Evolutionary conservation across 64 coral and sea anemone genomes (phyloP), one percentile per base, ranked within the genome.

Genomic region (Acropora yongei): DNA sequence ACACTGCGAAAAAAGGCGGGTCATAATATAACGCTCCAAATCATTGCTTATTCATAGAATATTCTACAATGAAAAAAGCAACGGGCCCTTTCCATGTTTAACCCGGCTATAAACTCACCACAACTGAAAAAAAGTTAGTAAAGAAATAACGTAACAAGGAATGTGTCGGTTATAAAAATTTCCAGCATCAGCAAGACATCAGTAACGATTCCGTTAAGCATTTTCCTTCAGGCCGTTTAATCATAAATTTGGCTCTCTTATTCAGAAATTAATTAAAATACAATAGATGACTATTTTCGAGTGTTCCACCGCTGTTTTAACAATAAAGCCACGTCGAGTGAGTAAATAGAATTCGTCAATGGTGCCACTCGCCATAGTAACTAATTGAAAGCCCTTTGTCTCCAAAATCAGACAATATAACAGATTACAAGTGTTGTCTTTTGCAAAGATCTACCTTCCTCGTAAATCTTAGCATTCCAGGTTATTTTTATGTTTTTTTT

Each of bases 331-430:
- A 78, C 75, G 75, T 76, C 41, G 41, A 42, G 40, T 47, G 16
- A 16, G 45, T 47, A 42, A 60, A 61, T 20, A 30, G 40, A 80
- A 80, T 39, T 57, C 6, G 0, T 57, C 78, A 80, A 57, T 80
- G 17, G 13, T 55, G 47, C 17, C 78, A 80, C 78, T 51, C 17
- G 78, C 49, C 17, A 20, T 18, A 80, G 78, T 80, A 80, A 80
- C 49, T 5, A 40, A 57, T 57, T 57, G 17, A 0, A 17, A 8
- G 13, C 57, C 30, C 57, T 55, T 63, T 14, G 60, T 63, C 60
- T 63, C 11, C 51, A 13, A 8, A 63, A 63, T 14, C 7, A 63
- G 13, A 63, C 8, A 10, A 13, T 63, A 13, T 30, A 10, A 0
- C 51, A 55, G 51, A 55, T 55, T 55, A 10, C 6, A 0, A 10